These are phyloP conservation scores for Hylomyscus alleni DNA, from an alignment of 2,797 vertebrate species.

Conservation along the genomic window DNA sequence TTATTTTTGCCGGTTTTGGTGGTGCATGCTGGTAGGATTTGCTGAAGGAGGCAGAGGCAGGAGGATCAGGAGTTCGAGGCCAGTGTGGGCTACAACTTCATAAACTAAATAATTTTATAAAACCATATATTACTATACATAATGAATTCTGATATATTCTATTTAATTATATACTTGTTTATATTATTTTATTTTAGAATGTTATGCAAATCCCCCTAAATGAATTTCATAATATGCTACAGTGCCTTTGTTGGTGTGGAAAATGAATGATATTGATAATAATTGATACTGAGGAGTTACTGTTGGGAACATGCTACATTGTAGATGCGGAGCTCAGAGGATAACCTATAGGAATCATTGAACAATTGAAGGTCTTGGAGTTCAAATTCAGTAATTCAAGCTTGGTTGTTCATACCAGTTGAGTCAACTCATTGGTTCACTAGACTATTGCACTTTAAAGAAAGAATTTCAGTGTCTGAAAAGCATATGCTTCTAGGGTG, in stretches of 20 bases:
- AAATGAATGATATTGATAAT: conserved; percentile 10
- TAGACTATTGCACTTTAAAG: background rate
- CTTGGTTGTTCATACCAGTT: background rate
- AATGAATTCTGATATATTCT: background rate
- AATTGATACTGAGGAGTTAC: background rate
- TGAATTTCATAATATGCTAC: background rate
- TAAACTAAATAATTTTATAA: conserved; percentile 22
- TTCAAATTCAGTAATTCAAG: background rate
- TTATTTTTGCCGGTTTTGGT: background rate
- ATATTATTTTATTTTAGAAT: conserved; percentile 36
- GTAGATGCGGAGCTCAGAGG: background rate
- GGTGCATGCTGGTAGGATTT: too few species aligned
- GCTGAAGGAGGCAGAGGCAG: background rate
- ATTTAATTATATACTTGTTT: background rate
- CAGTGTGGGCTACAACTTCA: background rate
- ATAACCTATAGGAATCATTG: background rate
- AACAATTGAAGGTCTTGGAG: background rate
- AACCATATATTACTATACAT: background rate
- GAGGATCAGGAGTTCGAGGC: too few species aligned
- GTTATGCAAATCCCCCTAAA: conserved; percentile 14
- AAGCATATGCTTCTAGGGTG: background rate
- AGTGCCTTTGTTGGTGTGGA: background rate
- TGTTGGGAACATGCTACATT: background rate
- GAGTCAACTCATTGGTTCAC: background rate
- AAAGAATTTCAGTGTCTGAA: conserved; percentile 35